Evolutionary conservation across 2,113 vertebrate species (phyloP).

Genomic region (Chaetodon trifascialis): DNA sequence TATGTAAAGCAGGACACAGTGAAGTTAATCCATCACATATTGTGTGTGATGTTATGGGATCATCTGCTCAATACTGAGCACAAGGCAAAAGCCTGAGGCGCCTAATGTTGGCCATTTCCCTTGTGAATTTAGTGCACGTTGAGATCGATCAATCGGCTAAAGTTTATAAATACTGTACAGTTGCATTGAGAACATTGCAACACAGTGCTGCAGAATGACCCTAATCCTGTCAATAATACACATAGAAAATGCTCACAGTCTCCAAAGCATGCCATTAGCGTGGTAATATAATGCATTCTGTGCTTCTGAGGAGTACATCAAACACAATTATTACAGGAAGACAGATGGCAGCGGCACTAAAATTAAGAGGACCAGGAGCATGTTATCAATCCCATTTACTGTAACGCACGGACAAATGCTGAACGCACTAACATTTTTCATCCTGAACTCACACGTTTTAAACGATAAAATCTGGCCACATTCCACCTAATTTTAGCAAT

Average conservation of each 20-base stretch:
- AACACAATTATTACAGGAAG: background rate
- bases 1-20: background rate
- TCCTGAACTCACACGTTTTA: background rate
- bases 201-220: background rate
- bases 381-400: background rate
- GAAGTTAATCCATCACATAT: slow-evolving; percentile 5
- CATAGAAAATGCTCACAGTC: background rate
- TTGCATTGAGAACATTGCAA: background rate
- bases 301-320: background rate
- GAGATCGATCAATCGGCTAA: slow-evolving; percentile 13
- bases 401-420: no score
- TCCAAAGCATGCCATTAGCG: background rate
- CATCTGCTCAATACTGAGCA: slow-evolving; percentile 28
- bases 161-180: background rate
- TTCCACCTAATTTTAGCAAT: background rate
- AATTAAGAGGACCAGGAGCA: background rate
- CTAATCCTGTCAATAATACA: background rate
- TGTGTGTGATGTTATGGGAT: slow-evolving; percentile 4
- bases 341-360: background rate
- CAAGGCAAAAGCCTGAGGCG: slow-evolving; percentile 23
- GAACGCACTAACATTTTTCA: background rate
- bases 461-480: background rate
- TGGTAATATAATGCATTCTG: background rate
- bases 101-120: slow-evolving; percentile 6
- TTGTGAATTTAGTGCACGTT: slow-evolving; percentile 1